phyloP scores from a whole-genome alignment of 2,888 invertebrate species.

The Andrena dorsata region DNA sequence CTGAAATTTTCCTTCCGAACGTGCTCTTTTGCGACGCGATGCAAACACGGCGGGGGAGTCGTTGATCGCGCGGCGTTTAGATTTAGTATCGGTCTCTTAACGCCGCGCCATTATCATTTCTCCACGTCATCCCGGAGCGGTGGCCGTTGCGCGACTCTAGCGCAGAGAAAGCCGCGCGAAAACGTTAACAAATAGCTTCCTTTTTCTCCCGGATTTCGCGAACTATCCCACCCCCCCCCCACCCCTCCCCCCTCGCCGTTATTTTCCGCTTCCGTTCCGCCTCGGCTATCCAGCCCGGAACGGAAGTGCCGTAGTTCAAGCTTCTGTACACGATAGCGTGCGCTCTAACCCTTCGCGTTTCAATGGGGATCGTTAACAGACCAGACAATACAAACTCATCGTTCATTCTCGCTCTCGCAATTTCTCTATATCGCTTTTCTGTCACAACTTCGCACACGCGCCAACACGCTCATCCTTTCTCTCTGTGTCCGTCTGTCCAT shows the following conservation, averaged over 20 bases:
- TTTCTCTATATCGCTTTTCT: neutral
- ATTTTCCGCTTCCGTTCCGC: neutral
- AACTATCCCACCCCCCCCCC: too few relatives aligned
- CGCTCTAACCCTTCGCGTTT: neutral
- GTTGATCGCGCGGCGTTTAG: too few relatives aligned
- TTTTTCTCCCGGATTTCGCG: neutral
- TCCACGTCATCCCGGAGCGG: neutral
- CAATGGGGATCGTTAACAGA: conserved; percentile 33
- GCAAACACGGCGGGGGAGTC: too few relatives aligned
- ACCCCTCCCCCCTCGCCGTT: neutral
- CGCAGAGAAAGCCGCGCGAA: neutral
- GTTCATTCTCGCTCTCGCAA: conserved; percentile 6
- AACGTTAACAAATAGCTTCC: neutral
- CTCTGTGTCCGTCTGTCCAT: conserved; percentile 78
- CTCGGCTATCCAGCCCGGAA: too few relatives aligned
- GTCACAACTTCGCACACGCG: conserved; percentile 30
- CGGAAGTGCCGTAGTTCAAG: neutral
- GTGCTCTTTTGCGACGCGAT: too few relatives aligned
- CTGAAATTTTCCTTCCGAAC: too few relatives aligned
- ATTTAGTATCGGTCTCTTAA: neutral
- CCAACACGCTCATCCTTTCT: conserved; percentile 34
- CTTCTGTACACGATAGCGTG: neutral
- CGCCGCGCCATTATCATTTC: neutral
- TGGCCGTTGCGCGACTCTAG: neutral
- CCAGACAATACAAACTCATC: conserved; percentile 32